A percentile compares a stretch with the other conserved stretches of the same genome.
Conservation (phyloP, 2,797 vertebrate genomes). For the Thripadectes ignobilis region DNA sequence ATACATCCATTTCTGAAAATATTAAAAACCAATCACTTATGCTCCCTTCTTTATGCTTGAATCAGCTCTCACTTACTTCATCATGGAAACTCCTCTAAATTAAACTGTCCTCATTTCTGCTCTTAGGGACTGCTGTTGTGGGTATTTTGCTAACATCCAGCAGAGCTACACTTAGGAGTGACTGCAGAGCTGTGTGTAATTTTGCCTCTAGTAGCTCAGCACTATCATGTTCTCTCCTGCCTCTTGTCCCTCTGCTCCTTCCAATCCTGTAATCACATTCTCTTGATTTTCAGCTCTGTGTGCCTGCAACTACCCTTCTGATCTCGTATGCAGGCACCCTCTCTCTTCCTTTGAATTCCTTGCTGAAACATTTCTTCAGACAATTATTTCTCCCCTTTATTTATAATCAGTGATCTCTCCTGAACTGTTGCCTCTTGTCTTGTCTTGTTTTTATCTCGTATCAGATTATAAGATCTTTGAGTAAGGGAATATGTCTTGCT, state of each 20-base stretch:
- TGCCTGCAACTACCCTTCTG: conserved; percentile 41
- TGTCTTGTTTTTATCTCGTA: conserved; percentile 60
- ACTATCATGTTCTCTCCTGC: background rate
- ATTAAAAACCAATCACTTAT: background rate
- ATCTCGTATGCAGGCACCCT: conserved; percentile 14
- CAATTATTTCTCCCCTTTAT: conserved; percentile 60
- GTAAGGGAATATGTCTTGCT: conserved; percentile 36
- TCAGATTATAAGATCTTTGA: conserved; percentile 57
- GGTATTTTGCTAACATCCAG: background rate
- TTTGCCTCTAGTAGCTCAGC: background rate
- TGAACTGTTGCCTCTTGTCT: conserved; percentile 67
- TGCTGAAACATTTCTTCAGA: conserved; percentile 57
- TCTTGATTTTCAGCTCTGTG: conserved; percentile 26
- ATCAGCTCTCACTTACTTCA: background rate
- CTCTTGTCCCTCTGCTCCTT: conserved; percentile 46
- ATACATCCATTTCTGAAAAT: background rate
- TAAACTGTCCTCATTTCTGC: background rate
- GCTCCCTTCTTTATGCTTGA: background rate
- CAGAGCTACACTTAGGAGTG: background rate
- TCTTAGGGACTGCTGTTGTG: background rate
- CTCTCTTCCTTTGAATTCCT: conserved; percentile 53
- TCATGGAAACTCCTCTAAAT: background rate
- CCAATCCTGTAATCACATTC: conserved; percentile 22
- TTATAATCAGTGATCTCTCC: conserved; percentile 65
- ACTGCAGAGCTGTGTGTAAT: background rate